A percentile compares a stretch with the other conserved stretches of the same genome.
Conservation (phyloP, 2,113 vertebrate genomes). For the Taurulus bubalis region DNA sequence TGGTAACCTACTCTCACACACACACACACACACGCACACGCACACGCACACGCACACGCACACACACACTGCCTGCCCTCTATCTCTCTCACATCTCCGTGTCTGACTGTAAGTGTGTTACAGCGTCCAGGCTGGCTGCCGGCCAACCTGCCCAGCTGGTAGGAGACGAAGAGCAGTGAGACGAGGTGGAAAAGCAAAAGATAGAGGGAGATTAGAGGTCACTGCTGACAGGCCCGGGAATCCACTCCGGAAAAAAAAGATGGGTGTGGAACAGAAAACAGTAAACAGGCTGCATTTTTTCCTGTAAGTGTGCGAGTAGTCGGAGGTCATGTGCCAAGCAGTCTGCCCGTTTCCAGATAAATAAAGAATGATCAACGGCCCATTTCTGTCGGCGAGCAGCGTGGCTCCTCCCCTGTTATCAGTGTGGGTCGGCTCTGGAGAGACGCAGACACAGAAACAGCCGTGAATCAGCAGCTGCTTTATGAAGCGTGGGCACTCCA, state of each 20-base stretch:
- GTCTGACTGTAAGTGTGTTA: conserved; percentile 57
- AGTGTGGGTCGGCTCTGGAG: conserved; percentile 33
- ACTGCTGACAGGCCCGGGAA: conserved; percentile 43
- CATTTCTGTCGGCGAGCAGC: conserved; percentile 22
- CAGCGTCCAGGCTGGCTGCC: conserved; percentile 49
- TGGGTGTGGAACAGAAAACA: conserved; percentile 46
- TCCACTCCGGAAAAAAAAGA: conserved; percentile 42
- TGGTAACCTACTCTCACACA: conserved; percentile 68
- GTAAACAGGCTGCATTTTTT: conserved; percentile 51
- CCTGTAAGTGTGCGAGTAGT: conserved; percentile 34
- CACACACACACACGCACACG: background rate
- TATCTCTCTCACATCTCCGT: conserved; percentile 40
- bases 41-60: conserved; percentile 22
- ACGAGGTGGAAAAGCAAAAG: conserved; percentile 53
- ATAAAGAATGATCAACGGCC: conserved; percentile 36
- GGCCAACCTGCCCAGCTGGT: conserved; percentile 59
- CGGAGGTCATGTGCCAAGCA: conserved; percentile 23
- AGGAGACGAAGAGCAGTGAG: conserved; percentile 45
- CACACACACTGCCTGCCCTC: conserved; percentile 41
- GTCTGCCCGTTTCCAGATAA: conserved; percentile 40
- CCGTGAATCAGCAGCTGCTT: conserved; percentile 62
- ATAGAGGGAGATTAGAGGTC: conserved; percentile 72
- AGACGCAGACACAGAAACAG: conserved; percentile 36
- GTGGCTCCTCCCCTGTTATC: conserved; percentile 39
- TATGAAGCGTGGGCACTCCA: conserved; percentile 25